These are phyloP conservation scores for Felis chaus DNA, from an alignment of 2,113 vertebrate species.

Conservation along the genomic window DNA sequence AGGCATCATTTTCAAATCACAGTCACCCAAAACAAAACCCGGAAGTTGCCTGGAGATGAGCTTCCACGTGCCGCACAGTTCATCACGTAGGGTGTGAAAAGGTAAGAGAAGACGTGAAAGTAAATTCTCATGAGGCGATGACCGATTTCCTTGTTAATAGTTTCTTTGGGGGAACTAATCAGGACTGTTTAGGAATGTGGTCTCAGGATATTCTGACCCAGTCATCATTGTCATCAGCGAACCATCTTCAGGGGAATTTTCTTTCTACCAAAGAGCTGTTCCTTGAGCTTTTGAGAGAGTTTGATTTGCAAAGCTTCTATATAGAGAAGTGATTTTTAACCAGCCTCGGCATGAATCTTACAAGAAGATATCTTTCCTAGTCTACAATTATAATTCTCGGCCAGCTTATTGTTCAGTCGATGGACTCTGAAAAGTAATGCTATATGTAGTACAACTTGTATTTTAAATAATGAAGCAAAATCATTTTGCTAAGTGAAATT, in stretches of 20 bases:
- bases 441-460: background rate
- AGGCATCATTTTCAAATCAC: background rate
- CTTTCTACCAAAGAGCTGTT: background rate
- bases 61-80: background rate
- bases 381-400: background rate
- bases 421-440: background rate
- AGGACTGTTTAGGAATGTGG: background rate
- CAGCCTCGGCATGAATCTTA: background rate
- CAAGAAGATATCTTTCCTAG: background rate
- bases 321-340: background rate
- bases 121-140: background rate
- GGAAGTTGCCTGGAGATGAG: background rate
- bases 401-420: background rate
- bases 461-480: background rate
- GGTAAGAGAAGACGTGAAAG: background rate
- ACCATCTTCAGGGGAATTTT: conserved; percentile 13
- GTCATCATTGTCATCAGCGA: background rate
- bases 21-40: background rate
- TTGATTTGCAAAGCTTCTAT: background rate
- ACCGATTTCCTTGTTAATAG: background rate
- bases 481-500: background rate
- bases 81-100: background rate
- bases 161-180: background rate
- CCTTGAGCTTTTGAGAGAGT: background rate
- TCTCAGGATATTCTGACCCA: background rate